Percentiles rank a stretch among this genome's conserved stretches.
phyloP scores from a whole-genome alignment of 2,888 invertebrate species.

The Ophioninae sp. region DNA sequence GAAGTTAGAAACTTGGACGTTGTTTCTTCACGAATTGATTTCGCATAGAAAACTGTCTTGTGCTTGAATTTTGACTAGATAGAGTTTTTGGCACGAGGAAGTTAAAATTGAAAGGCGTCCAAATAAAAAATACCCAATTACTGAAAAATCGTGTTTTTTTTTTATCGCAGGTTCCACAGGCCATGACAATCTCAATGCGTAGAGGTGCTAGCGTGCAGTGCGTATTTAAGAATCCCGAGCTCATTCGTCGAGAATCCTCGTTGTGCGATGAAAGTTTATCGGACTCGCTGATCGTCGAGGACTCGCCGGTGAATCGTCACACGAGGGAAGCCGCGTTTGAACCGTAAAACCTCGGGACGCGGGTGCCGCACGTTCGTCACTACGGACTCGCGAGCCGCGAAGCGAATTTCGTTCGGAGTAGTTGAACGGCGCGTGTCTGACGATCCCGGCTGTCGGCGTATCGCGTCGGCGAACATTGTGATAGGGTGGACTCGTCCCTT shows the following conservation, averaged over 20 bases:
- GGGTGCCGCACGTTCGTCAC: constrained; percentile 26
- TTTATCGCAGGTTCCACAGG: constrained; percentile 86
- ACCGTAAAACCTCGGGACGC: constrained; percentile 24
- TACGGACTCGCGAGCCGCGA: neutral
- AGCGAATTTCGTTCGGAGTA: constrained; percentile 5
- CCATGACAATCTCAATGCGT: constrained; percentile 88
- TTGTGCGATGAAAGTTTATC: constrained; percentile 30
- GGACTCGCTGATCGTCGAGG: constrained; percentile 50
- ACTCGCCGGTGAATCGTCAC: constrained; percentile 4
- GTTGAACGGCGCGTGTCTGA: constrained; percentile 17
- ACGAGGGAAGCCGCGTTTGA: constrained; percentile 25
- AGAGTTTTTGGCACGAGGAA: too few species aligned
- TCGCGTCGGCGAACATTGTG: constrained; percentile 78
- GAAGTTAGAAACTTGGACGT: neutral
- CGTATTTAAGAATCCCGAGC: constrained; percentile 66
- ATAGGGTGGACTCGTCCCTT: constrained; percentile 76
- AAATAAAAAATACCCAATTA: neutral
- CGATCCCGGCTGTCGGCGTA: constrained; percentile 61
- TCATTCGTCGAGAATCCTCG: constrained; percentile 50
- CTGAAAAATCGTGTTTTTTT: neutral
- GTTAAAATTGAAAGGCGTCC: neutral
- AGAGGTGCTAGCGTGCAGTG: constrained; percentile 79
- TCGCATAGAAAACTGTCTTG: neutral
- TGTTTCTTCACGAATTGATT: neutral
- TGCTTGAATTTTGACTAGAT: neutral